Base-by-base conservation (phyloP, 2,888 invertebrate genomes). In the Lochmaea capreae region DNA sequence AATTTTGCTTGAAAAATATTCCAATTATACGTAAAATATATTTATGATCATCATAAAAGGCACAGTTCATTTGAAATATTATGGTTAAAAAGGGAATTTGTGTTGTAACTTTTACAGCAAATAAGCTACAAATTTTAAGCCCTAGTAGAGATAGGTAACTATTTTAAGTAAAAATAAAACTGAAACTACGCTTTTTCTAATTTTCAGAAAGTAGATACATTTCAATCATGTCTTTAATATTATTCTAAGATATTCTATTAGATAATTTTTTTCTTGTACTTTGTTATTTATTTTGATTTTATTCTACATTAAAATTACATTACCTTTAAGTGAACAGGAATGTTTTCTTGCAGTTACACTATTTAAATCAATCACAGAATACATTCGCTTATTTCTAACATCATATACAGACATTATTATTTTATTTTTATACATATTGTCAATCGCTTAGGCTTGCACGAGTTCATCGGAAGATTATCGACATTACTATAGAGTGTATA, bases 201-300 rank as follows among this genome's bases (percentile, higher is more conserved):
- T 8, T 9, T 39, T 39, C 33, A 39, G 33, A 39, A 39, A 39
- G 33, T 39, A 39, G 8, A 39, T 39, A 39, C 33, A 39, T 39
- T 39, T 9, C 33, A 39, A 39, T 39, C 33, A 39, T 9, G 33
- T 39, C 33, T 39, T 39, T 39, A 39, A 39, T 39, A 39, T 39
- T 39, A 39, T 39, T 8, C 9, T 6, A 39, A 8, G 33, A 39
- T 39, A 39, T 39, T 39, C 33, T 39, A 39, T 39, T 6, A n/a
- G 10, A 16, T 18, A 18, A n/a, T 9, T 54, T 54, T 54, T 54
- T 54, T 54, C 16, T 54, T 54, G 54, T 16, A 54, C 54, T 54
- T 54, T 54, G 54, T 54, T 54, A 3, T 54, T 54, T 18, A 54
- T 54, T 54, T 54, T 54, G 54, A 54, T 54, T 54, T 54, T 54